Percentiles rank a stretch among this genome's conserved stretches.
Evolutionary conservation across 2,888 invertebrate species (phyloP).

Genomic region (Leucoma salicis): DNA sequence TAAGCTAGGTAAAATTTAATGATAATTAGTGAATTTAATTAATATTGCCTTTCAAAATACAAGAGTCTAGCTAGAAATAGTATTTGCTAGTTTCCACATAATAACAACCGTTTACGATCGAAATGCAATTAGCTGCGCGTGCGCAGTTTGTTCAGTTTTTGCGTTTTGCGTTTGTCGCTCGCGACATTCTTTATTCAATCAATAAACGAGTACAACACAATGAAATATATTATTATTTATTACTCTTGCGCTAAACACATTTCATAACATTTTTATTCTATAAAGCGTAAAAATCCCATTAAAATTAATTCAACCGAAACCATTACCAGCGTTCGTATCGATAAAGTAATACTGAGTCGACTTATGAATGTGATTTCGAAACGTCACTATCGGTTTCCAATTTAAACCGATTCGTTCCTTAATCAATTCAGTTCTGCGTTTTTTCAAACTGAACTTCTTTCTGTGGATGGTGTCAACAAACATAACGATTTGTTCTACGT

Average conservation of each 20-base stretch:
- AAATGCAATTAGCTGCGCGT: constrained; percentile 57
- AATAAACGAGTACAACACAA: constrained; percentile 32
- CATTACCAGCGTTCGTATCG: constrained; percentile 78
- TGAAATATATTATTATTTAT: constrained; percentile 60
- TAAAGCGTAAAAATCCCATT: constrained; percentile 80
- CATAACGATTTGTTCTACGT: constrained; percentile 60
- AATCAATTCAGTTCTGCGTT: constrained; percentile 78
- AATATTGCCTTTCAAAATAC: constrained; percentile 23
- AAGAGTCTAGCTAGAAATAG: constrained; percentile 18
- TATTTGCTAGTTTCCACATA: constrained; percentile 24
- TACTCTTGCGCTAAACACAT: constrained; percentile 69
- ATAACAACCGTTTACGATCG: constrained; percentile 36
- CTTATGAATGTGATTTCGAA: constrained; percentile 82
- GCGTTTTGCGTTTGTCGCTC: constrained; percentile 54
- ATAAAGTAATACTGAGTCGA: constrained; percentile 78
- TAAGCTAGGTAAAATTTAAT: constrained; percentile 46
- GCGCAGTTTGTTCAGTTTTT: constrained; percentile 54
- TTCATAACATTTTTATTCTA: constrained; percentile 78
- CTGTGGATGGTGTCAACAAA: constrained; percentile 64
- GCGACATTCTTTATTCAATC: constrained; percentile 37
- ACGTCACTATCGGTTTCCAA: constrained; percentile 82
- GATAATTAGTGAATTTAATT: constrained; percentile 46
- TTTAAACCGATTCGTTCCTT: constrained; percentile 82
- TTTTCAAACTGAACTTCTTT: constrained; percentile 68
- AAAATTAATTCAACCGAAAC: constrained; percentile 81